Conservation (phyloP, 1,140 invertebrate species). For the Druon quercuslanigerum region DNA sequence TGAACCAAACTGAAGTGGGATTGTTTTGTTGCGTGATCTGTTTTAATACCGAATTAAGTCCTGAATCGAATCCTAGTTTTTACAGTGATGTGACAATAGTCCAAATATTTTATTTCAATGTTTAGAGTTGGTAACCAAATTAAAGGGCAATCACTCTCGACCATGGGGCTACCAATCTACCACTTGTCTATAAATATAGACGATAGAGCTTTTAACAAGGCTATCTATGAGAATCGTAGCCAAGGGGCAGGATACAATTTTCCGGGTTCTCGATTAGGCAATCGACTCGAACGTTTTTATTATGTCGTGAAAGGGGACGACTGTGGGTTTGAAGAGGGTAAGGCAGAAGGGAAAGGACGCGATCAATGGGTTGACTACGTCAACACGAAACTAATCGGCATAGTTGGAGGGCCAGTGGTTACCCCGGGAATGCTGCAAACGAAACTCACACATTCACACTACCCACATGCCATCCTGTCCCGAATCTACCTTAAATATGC, state of each 20-base stretch:
- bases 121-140: too few relatives aligned
- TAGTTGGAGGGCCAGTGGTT: conserved; percentile 59
- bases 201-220: neutral
- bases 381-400: conserved; percentile 62
- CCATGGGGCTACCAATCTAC: too few relatives aligned
- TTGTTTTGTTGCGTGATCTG: too few relatives aligned
- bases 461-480: conserved; percentile 9
- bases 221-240: neutral
- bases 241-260: conserved; percentile 9
- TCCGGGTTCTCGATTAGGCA: conserved; percentile 17
- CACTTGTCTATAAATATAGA: too few relatives aligned
- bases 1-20: too few relatives aligned
- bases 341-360: conserved; percentile 39
- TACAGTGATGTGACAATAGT: too few relatives aligned
- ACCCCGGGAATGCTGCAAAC: conserved; percentile 53
- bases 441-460: conserved; percentile 12
- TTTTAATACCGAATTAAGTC: too few relatives aligned
- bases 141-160: too few relatives aligned
- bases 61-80: too few relatives aligned
- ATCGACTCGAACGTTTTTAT: conserved; percentile 19
- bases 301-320: conserved; percentile 8
- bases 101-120: too few relatives aligned
- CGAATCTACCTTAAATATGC: conserved; percentile 14
- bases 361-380: conserved; percentile 46
- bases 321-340: conserved; percentile 32